A percentile compares a stretch with the other conserved stretches of the same genome.
These are phyloP conservation scores for Anabas testudineus DNA, from an alignment of 2,797 vertebrate genomes.

Conservation along the genomic window DNA sequence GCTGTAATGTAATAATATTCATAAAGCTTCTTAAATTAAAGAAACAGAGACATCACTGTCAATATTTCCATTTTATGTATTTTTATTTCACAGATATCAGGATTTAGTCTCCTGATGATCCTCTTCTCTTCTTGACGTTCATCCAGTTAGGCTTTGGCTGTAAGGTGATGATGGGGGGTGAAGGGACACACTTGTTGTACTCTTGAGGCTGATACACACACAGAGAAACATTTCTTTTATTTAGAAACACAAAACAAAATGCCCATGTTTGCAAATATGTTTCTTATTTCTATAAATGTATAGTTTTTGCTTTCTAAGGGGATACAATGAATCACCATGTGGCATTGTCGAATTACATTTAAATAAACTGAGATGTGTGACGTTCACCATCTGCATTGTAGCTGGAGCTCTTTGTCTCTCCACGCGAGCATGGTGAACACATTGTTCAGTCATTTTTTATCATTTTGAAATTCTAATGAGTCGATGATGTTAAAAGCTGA, in stretches of 20 bases:
- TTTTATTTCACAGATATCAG: neutral
- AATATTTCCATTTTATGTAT: neutral
- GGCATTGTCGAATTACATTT: conserved; percentile 66
- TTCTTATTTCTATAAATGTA: neutral
- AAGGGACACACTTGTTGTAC: too few relatives aligned
- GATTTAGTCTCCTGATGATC: conserved; percentile 5
- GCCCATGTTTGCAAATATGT: neutral
- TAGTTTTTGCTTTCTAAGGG: neutral
- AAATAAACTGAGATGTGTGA: neutral
- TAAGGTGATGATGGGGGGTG: too few relatives aligned
- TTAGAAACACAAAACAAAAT: too few relatives aligned
- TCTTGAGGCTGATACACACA: too few relatives aligned
- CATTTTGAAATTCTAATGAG: conserved; percentile 84
- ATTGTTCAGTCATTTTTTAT: conserved; percentile 81
- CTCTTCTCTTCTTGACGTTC: neutral
- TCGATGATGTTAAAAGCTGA: conserved; percentile 86
- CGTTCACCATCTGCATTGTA: neutral
- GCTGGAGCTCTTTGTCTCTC: conserved; percentile 79
- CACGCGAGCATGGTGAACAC: conserved; percentile 72
- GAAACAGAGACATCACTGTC: neutral
- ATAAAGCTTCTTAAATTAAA: conserved; percentile 18
- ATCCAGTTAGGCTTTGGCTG: too few relatives aligned
- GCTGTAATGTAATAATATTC: neutral
- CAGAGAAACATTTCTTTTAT: too few relatives aligned
- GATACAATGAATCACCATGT: neutral